Base-by-base conservation (phyloP, 2,113 vertebrate species). In the Peromyscus polionotus region DNA sequence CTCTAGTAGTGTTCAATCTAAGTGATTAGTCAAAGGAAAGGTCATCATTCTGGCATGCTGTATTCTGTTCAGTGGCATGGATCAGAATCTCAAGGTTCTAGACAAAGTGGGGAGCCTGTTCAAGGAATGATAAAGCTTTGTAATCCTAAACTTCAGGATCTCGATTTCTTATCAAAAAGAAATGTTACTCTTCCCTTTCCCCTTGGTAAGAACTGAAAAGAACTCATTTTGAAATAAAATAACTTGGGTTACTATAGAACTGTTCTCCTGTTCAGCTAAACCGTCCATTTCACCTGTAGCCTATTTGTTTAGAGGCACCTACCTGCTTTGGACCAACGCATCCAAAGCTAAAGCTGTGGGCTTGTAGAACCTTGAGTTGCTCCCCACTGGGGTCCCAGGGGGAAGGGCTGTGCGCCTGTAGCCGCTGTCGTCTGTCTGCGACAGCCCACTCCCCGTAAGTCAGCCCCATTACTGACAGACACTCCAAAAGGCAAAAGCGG, bases 151-250 rank as follows among this genome's bases (percentile, higher is more conserved):
- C 57, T 88, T 87, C 33, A 76, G 31, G 36, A 11, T 70, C 88
- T 93, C 22, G 81, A 0, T 95, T 95, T 92, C 19, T 92, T 88
- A 54, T 57, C 13, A 16, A 33, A 80, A 54, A 80, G 48, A 80
- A 80, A 80, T n/a, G 36, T 57, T 57, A 36, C 33, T 36, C 51
- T 33, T n/a, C 77, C 77, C 51, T 57, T 57, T 79, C 19, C 42
- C 31, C 14, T 79, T 79, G 57, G 19, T 80, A 36, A 86, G 93
- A 94, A 92, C 4, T 39, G 12, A 93, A 96, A 94, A 87, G 83
- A 96, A 88, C 57, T 89, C 70, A 72, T 93, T 97, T 97, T 84
- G 77, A 97, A 95, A 87, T 95, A 24, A 91, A 48, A 39, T 85
- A 95, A 95, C 33, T 3, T 24, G 89, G 11, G 59, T 51, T 70